Conservation (phyloP, 2,113 vertebrate species). For the Mungos mungo region DNA sequence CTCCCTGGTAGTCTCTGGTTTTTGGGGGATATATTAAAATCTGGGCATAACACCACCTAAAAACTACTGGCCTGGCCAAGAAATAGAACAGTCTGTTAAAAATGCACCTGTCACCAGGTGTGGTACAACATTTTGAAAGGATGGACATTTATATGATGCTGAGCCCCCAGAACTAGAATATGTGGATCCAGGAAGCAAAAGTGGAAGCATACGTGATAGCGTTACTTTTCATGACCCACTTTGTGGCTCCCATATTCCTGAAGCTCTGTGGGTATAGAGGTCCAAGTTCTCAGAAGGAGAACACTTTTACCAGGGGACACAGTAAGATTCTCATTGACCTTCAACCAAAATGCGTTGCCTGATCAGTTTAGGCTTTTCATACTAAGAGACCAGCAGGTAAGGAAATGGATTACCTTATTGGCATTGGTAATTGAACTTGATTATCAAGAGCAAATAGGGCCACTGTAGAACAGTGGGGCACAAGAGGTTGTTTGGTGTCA, state of each 20-base stretch:
- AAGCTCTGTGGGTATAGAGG: background rate
- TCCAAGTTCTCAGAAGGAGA: background rate
- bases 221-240: background rate
- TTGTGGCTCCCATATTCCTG: background rate
- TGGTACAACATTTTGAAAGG: background rate
- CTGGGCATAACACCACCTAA: too few relatives aligned
- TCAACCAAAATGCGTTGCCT: background rate
- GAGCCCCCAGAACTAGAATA: background rate
- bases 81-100: background rate
- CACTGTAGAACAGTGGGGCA: rapidly evolving
- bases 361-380: background rate
- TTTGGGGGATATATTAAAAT: too few relatives aligned
- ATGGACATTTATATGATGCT: background rate
- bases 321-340: background rate
- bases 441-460: background rate
- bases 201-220: too few relatives aligned
- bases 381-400: background rate
- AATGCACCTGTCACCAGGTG: background rate
- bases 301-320: background rate
- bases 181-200: background rate
- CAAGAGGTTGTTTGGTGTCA: background rate
- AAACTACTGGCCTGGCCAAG: background rate
- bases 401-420: background rate
- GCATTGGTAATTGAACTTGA: background rate
- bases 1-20: too few relatives aligned